phyloP scores from a whole-genome alignment of 2,113 vertebrate genomes.

The Engystomops pustulosus region DNA sequence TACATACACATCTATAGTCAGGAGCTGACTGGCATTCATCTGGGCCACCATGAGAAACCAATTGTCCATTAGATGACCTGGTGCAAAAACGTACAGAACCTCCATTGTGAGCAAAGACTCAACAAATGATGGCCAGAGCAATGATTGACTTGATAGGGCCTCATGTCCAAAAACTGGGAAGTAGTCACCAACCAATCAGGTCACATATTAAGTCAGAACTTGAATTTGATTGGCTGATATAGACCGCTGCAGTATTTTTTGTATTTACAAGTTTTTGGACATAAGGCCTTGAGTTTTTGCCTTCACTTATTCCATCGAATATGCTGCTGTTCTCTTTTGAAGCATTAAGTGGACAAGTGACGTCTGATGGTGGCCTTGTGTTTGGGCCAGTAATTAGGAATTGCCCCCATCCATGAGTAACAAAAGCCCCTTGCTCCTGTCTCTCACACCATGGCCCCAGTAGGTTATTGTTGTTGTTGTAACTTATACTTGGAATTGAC shows the following conservation, averaged over 20 bases:
- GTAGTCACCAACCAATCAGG: not conserved
- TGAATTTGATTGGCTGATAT: no score
- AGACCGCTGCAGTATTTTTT: not conserved
- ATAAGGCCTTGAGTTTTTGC: not conserved
- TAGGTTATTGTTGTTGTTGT: constrained; percentile 53
- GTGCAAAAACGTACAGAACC: not conserved
- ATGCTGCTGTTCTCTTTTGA: not conserved
- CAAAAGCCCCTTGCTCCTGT: constrained; percentile 15
- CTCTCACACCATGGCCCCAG: constrained; percentile 48
- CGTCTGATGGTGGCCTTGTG: constrained; percentile 19
- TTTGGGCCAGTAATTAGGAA: constrained; percentile 42
- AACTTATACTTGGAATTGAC: constrained; percentile 55
- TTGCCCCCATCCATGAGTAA: not conserved
- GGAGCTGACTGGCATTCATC: constrained; percentile 18
- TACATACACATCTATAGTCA: constrained; percentile 5
- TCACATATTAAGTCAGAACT: no score
- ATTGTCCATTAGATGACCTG: constrained; percentile 8
- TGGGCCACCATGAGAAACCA: constrained; percentile 10
- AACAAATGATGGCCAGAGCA: not conserved
- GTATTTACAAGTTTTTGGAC: not conserved
- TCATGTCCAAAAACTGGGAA: not conserved
- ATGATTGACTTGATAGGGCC: not conserved
- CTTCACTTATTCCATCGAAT: not conserved
- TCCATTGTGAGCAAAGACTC: not conserved
- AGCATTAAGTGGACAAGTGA: not conserved